Evolutionary conservation across 2,888 invertebrate genomes (phyloP).

Genomic region (Luperina nickerlii): DNA sequence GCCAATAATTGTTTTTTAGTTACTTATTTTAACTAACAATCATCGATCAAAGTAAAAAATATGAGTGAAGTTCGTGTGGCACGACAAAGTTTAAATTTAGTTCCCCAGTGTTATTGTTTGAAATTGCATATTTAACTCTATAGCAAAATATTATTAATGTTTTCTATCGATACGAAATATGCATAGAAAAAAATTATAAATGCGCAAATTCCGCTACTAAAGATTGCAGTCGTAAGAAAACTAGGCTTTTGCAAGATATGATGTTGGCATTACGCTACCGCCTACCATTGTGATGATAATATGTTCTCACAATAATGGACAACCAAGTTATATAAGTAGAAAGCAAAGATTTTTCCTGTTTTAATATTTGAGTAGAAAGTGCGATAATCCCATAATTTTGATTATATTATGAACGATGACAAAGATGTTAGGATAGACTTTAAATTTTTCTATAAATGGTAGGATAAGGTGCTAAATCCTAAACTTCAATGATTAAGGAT

Average conservation of each 20-base stretch:
- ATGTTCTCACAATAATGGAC: not conserved
- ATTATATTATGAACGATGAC: not conserved
- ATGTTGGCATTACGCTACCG: not conserved
- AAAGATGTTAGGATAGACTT: not conserved
- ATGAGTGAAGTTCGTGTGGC: too few species aligned
- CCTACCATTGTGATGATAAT: not conserved
- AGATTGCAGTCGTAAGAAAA: not conserved
- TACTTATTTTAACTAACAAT: too few species aligned
- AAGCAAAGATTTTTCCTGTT: not conserved
- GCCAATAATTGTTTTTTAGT: too few species aligned
- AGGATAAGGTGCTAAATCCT: not conserved
- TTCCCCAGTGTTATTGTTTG: too few species aligned
- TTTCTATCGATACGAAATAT: not conserved
- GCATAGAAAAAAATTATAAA: not conserved
- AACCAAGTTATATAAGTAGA: not conserved
- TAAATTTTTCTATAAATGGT: not conserved
- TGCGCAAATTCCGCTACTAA: not conserved
- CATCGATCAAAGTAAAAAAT: too few species aligned
- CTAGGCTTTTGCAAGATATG: not conserved
- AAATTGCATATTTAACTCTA: slow-evolving; percentile 8
- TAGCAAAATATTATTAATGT: not conserved
- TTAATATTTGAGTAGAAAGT: not conserved
- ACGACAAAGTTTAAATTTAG: too few species aligned
- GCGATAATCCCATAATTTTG: not conserved
- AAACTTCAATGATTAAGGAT: not conserved